Percentiles rank a stretch among this genome's conserved stretches.
These are phyloP conservation scores for Leucania comma DNA, from an alignment of 2,888 invertebrate genomes.

Conservation along the genomic window DNA sequence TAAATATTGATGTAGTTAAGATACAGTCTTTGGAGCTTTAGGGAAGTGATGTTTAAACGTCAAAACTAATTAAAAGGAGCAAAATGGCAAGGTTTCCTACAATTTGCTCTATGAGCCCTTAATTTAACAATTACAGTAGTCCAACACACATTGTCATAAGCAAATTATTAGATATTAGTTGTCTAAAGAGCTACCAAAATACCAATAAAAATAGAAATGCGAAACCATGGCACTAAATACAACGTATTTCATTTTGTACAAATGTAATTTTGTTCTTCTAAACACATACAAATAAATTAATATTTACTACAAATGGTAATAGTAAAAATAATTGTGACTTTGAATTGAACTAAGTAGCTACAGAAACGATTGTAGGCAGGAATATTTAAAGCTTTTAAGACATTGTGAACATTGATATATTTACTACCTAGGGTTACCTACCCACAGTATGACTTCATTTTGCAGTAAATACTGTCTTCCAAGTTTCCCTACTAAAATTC, in stretches of 20 bases:
- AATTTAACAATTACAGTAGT: slow-evolving; percentile 15
- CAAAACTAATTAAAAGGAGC: slow-evolving; percentile 13
- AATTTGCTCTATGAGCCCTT: slow-evolving; percentile 23
- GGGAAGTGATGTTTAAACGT: slow-evolving; percentile 21
- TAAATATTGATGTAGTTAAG: slow-evolving; percentile 9
- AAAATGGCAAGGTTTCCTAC: slow-evolving; percentile 32
- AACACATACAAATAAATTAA: slow-evolving; percentile 9
- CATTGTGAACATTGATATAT: slow-evolving; percentile 52
- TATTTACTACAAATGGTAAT: slow-evolving; percentile 16
- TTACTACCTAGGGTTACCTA: slow-evolving; percentile 32
- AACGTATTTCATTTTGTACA: slow-evolving; percentile 21
- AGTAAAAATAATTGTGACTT: slow-evolving; percentile 15
- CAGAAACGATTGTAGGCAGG: slow-evolving; percentile 38
- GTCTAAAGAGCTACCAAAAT: slow-evolving; percentile 10
- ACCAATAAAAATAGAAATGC: slow-evolving; percentile 28
- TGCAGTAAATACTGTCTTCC: slow-evolving; percentile 33
- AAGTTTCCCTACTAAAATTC: not conserved
- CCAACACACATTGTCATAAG: slow-evolving; percentile 23
- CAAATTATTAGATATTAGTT: not conserved
- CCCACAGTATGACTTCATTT: slow-evolving; percentile 36
- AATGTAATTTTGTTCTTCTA: slow-evolving; percentile 21
- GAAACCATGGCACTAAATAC: slow-evolving; percentile 56
- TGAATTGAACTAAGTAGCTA: slow-evolving; percentile 10
- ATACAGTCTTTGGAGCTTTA: slow-evolving; percentile 51
- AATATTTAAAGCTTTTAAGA: slow-evolving; percentile 65